Base-by-base conservation (phyloP, 1,140 invertebrate species). In the Plectus sambesii region DNA sequence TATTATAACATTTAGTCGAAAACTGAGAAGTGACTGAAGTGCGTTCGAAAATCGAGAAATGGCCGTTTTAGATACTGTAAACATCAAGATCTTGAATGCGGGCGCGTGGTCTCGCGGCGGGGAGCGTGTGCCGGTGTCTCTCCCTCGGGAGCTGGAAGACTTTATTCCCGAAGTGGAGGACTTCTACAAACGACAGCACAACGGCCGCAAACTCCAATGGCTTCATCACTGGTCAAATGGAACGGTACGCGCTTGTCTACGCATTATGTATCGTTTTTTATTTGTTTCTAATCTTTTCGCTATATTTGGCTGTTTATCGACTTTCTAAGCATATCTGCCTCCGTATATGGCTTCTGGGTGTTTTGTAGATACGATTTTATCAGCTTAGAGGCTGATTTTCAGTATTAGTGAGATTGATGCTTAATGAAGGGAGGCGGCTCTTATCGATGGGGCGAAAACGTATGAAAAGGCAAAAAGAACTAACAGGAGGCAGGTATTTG, bases 141-240 rank as follows among this genome's bases (percentile, higher is more conserved):
- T 98, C 61, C 92, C 93, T 1, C 77, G 90, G 60, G 90, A 98
- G 73, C 73, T 98, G 56, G 93, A 98, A 74, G 92, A 99, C 70
- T 92, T 57, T 29, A 93, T 98, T 64, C 90, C 90, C 5, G 88
- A 98, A 75, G 84, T 92, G 17, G 75, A 96, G 83, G 73, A 76
- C 38, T 77, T 77, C 55, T 79, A 79, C 61, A 67, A 70, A 53
- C 69, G 67, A 29, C 94, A 96, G 69, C 92, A 98, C 74, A 89
- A 82, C 66, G 92, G 92, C n/a, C 75, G 93, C 38, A 97, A 96
- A 72, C 76, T 99, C 33, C 88, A 93, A 72, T 99, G 94, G 94
- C 92, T 97, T 72, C 90, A 98, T 76, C 89, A 97, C 61, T 97
- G 98, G 89, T 94, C 90, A 38, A 96, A 96, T 76, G 93, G 92